Evolutionary conservation across 1,140 invertebrate species (phyloP).

Genomic region (Drosophila setifemur): DNA sequence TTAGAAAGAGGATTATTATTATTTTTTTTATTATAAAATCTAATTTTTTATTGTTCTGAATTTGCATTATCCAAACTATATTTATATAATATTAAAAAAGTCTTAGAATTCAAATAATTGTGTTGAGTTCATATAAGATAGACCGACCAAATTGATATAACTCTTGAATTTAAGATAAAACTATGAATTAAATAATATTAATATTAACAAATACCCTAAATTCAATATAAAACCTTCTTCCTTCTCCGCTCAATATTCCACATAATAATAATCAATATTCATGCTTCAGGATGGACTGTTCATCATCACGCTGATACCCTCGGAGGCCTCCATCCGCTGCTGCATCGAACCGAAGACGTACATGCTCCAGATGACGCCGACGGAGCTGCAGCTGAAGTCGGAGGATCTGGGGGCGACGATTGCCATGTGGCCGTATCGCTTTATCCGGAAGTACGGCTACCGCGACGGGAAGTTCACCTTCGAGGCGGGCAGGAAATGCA

Average conservation of each 20-base stretch:
- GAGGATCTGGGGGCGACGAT: slow-evolving; percentile 85
- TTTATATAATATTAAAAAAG: background rate
- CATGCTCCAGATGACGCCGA: slow-evolving; percentile 88
- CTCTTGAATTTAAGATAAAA: too few relatives aligned
- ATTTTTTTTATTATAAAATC: background rate
- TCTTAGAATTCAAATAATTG: background rate
- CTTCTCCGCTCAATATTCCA: too few relatives aligned
- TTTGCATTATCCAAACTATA: background rate
- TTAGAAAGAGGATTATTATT: too few relatives aligned
- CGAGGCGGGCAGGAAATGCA: slow-evolving; percentile 94
- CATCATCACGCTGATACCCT: slow-evolving; percentile 89
- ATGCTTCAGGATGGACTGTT: slow-evolving; percentile 90
- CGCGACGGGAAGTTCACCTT: slow-evolving; percentile 92
- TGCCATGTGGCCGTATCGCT: slow-evolving; percentile 93
- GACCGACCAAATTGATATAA: background rate
- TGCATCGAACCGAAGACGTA: slow-evolving; percentile 88
- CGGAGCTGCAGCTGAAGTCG: slow-evolving; percentile 88
- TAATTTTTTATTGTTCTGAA: too few relatives aligned
- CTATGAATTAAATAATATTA: too few relatives aligned
- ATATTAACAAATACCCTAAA: too few relatives aligned
- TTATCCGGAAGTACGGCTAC: slow-evolving; percentile 92
- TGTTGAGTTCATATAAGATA: background rate
- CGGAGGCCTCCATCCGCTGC: slow-evolving; percentile 90
- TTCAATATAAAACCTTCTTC: too few relatives aligned
- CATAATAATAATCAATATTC: too few relatives aligned